Conservation (phyloP, 2,888 invertebrate species). For the Pasiphila rectangulata region DNA sequence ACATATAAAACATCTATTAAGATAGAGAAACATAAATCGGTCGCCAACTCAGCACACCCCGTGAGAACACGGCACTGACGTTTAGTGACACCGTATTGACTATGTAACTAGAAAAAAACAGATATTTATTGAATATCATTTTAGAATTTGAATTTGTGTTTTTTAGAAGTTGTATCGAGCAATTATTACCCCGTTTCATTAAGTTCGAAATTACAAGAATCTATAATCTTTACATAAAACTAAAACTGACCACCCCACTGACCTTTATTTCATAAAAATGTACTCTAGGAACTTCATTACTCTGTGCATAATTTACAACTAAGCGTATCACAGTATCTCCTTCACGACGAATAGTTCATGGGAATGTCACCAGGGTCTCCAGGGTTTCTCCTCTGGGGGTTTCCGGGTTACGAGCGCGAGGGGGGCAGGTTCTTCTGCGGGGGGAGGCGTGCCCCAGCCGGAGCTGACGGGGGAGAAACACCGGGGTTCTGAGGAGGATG, state of each 20-base stretch:
- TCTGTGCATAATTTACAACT: constrained; percentile 40
- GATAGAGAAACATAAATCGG: no score
- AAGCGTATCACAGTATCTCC: constrained; percentile 33
- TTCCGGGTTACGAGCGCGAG: constrained; percentile 87
- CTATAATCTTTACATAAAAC: no score
- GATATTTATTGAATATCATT: neutral
- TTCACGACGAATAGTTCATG: constrained; percentile 26
- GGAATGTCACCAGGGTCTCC: constrained; percentile 89
- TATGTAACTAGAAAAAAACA: no score
- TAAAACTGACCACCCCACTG: constrained; percentile 34
- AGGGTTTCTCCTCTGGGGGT: constrained; percentile 86
- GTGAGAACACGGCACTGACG: no score
- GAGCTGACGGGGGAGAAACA: constrained; percentile 82
- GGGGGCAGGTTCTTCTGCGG: constrained; percentile 76
- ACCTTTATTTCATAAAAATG: constrained; percentile 28
- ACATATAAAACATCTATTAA: no score
- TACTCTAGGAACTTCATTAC: constrained; percentile 56
- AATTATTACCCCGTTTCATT: no score
- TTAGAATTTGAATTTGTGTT: no score
- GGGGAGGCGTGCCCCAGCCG: constrained; percentile 71
- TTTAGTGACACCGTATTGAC: no score
- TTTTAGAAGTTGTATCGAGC: neutral
- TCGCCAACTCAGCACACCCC: no score
- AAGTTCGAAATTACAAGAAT: no score
- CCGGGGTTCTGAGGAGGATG: constrained; percentile 82